phyloP scores from a whole-genome alignment of 1,140 invertebrate genomes.

The Nautilus pompilius region DNA sequence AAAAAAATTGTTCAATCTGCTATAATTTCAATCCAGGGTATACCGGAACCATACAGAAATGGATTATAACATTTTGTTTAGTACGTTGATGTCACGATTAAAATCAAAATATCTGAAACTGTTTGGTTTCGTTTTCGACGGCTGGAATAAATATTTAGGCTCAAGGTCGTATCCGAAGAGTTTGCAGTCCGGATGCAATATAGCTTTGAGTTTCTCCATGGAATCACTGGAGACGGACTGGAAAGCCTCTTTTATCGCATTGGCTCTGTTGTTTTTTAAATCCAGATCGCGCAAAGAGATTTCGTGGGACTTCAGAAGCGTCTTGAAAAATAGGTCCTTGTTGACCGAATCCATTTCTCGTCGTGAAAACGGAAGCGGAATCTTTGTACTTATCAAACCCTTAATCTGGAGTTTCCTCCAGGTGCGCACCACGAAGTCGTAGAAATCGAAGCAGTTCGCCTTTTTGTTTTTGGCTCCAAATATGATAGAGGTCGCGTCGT shows the following conservation, averaged over 20 bases:
- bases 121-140: too few species aligned
- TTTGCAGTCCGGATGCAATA: slow-evolving; percentile 10
- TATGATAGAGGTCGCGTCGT: background rate
- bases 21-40: too few species aligned
- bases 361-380: slow-evolving; percentile 6
- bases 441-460: background rate
- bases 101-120: too few species aligned
- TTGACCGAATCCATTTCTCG: background rate
- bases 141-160: too few species aligned
- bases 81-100: too few species aligned
- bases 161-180: slow-evolving; percentile 13
- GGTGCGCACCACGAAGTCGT: background rate
- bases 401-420: slow-evolving; percentile 13
- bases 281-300: background rate
- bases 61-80: too few species aligned
- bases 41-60: too few species aligned
- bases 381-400: slow-evolving; percentile 7
- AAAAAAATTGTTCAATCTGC: too few species aligned
- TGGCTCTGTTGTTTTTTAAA: slow-evolving; percentile 4
- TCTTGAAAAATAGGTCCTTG: background rate
- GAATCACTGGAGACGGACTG: slow-evolving; percentile 1
- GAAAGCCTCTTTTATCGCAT: slow-evolving; percentile 9
- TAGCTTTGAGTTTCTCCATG: background rate
- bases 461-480: background rate
- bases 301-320: background rate